phyloP scores from a whole-genome alignment of 2,888 invertebrate species.

The Himalopsyche kuldschensis region DNA sequence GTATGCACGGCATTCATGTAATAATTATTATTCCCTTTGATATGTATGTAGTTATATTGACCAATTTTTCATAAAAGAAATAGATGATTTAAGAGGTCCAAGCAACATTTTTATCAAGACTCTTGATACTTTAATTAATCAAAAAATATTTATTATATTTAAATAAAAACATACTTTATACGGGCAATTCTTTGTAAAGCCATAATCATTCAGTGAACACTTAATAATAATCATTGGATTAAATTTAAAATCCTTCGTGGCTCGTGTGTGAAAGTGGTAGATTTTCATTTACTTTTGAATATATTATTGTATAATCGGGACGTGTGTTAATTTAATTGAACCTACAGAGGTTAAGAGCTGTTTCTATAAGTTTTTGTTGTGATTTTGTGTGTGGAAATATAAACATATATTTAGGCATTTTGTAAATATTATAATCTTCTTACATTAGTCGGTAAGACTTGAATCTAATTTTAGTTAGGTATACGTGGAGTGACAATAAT shows the following conservation, averaged over 20 bases:
- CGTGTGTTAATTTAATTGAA: too few species aligned
- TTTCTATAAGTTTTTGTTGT: neutral
- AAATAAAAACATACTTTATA: too few species aligned
- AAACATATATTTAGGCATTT: neutral
- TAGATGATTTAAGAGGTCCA: neutral
- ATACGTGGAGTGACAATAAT: slow-evolving; percentile 23
- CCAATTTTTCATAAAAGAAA: neutral
- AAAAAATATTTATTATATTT: too few species aligned
- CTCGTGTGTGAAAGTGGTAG: too few species aligned
- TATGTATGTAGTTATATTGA: neutral
- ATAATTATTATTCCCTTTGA: neutral
- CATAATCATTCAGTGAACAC: too few species aligned
- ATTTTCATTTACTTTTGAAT: too few species aligned
- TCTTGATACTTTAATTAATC: neutral
- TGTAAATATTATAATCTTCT: neutral
- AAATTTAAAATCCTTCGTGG: too few species aligned
- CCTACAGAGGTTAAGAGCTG: neutral
- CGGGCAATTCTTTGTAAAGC: too few species aligned
- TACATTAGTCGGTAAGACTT: neutral
- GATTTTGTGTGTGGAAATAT: slow-evolving; percentile 5
- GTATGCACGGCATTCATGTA: too few species aligned
- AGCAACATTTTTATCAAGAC: neutral
- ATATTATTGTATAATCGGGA: too few species aligned
- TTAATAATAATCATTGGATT: too few species aligned
- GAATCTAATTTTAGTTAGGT: neutral